A percentile compares a stretch with the other conserved stretches of the same genome.
These are phyloP conservation scores for Neuroscelio doddi DNA, from an alignment of 2,888 invertebrate genomes.

Conservation along the genomic window DNA sequence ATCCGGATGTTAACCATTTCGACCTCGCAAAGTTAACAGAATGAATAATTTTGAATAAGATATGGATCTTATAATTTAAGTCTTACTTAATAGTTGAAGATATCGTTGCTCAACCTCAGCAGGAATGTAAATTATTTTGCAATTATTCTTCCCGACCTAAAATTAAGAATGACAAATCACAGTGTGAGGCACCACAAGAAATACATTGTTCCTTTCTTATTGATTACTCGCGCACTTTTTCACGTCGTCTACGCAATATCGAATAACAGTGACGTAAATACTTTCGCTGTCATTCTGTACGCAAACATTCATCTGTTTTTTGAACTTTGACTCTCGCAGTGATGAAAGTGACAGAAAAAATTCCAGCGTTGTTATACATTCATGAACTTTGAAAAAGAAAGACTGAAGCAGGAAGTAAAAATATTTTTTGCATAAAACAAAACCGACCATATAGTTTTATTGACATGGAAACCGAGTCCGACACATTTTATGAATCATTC, in stretches of 20 bases:
- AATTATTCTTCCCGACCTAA: constrained; percentile 15
- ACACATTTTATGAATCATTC: constrained; percentile 8
- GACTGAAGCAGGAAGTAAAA: too few species aligned
- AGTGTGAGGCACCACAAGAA: background rate
- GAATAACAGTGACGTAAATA: too few species aligned
- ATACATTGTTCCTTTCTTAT: constrained; percentile 5
- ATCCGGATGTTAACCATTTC: too few species aligned
- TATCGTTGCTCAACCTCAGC: constrained; percentile 6
- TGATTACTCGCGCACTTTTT: background rate
- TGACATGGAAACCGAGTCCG: constrained; percentile 13
- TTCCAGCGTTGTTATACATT: background rate
- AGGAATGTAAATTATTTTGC: constrained; percentile 8
- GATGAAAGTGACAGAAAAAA: too few species aligned
- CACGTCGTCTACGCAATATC: background rate
- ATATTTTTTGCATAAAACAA: background rate
- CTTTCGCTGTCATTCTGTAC: too few species aligned
- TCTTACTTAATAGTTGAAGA: constrained; percentile 2
- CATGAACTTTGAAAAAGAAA: background rate
- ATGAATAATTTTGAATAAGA: too few species aligned
- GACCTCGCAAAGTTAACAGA: too few species aligned
- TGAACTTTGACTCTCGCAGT: too few species aligned
- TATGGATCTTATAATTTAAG: constrained; percentile 6
- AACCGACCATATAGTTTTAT: constrained; percentile 20
- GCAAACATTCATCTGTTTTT: too few species aligned
- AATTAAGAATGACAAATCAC: constrained; percentile 21